A percentile compares a stretch with the other conserved stretches of the same genome.
These are phyloP conservation scores for Brachyhypopomus occidentalis DNA, from an alignment of 2,113 vertebrate species.

Conservation along the genomic window DNA sequence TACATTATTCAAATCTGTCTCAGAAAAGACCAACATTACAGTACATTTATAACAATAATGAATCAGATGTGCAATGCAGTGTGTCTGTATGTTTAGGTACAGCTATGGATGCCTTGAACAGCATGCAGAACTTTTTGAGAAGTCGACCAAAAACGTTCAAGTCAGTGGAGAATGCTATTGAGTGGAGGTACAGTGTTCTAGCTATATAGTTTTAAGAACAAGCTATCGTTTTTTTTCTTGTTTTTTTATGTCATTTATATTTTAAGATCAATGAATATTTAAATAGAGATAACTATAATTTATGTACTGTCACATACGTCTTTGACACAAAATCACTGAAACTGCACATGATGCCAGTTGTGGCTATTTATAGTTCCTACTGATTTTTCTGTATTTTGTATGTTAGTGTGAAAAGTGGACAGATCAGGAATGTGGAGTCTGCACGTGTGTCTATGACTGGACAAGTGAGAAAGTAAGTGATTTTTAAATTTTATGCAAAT, in stretches of 20 bases:
- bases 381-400: constrained; percentile 2
- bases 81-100: constrained; percentile 77
- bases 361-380: not conserved
- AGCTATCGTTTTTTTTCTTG: not conserved
- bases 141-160: constrained; percentile 97
- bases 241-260: not conserved
- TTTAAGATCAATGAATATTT: not conserved
- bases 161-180: constrained; percentile 95
- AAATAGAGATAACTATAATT: not conserved
- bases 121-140: constrained; percentile 98
- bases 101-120: constrained; percentile 98
- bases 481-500: not conserved
- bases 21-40: no score
- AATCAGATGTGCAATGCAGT: not conserved
- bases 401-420: constrained; percentile 93
- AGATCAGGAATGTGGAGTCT: constrained; percentile 95
- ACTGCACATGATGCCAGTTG: no score
- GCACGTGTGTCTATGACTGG: constrained; percentile 96
- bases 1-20: no score
- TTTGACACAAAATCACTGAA: no score
- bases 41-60: not conserved
- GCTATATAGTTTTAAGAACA: not conserved
- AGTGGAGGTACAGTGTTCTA: constrained; percentile 86
- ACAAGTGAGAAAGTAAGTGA: constrained; percentile 92
- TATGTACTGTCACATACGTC: no score